Evolutionary conservation across 2,797 vertebrate genomes (phyloP).

Genomic region (Gymnocypris eckloni): DNA sequence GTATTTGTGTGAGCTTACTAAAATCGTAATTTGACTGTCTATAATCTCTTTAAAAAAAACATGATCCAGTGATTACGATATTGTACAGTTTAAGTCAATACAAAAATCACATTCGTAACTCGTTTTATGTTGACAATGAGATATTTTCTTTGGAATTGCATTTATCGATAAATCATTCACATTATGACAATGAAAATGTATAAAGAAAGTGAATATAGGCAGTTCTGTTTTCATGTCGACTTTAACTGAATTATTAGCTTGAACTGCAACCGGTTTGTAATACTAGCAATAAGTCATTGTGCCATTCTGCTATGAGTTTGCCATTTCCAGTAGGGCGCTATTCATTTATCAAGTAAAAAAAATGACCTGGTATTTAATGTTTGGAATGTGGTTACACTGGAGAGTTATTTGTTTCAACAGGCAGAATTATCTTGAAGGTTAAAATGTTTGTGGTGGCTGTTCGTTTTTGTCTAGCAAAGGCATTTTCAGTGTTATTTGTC

Average conservation of each 20-base stretch:
- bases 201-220: background rate
- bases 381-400: conserved; percentile 27
- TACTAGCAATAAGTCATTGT: conserved; percentile 26
- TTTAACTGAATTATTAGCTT: conserved; percentile 35
- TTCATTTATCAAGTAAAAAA: conserved; percentile 49
- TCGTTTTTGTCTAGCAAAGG: conserved; percentile 9
- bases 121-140: background rate
- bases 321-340: conserved; percentile 27
- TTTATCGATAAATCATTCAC: no score
- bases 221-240: background rate
- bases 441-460: conserved; percentile 35
- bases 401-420: conserved; percentile 49
- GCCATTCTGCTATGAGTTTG: conserved; percentile 20
- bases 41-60: background rate
- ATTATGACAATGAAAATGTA: background rate
- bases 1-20: background rate
- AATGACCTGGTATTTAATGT: conserved; percentile 36
- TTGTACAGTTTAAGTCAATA: background rate
- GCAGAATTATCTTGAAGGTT: conserved; percentile 32
- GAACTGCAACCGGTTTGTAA: conserved; percentile 24
- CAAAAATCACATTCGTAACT: background rate
- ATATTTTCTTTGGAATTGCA: background rate
- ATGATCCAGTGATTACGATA: no score
- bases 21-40: background rate
- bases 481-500: conserved; percentile 41